These are phyloP conservation scores for Leucosticte australis DNA, from an alignment of 2,113 vertebrate species.

Conservation along the genomic window DNA sequence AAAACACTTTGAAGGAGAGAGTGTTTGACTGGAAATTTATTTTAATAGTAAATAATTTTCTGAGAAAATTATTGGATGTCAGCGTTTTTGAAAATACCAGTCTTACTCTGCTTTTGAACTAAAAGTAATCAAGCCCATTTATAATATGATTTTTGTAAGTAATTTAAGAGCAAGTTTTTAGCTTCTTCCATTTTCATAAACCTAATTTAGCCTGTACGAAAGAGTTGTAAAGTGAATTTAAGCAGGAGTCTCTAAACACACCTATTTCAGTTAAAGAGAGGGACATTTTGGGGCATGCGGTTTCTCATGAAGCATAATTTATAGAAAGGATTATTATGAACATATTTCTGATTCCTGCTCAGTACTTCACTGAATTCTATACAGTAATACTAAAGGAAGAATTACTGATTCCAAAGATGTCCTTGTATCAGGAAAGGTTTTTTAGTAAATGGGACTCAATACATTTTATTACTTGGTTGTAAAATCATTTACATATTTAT, in stretches of 20 bases:
- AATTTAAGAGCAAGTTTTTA: not conserved
- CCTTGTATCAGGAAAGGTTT: not conserved
- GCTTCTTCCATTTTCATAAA: not conserved
- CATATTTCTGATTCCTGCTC: not conserved
- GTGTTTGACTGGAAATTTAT: not conserved
- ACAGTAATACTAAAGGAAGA: not conserved
- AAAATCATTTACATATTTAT: not conserved
- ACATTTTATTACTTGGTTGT: not conserved
- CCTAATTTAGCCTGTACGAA: not conserved
- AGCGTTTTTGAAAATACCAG: not conserved
- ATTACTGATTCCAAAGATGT: not conserved
- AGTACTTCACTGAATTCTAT: not conserved
- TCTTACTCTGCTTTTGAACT: not conserved
- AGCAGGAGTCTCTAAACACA: not conserved
- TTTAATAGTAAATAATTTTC: not conserved
- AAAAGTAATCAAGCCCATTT: not conserved
- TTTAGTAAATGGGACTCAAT: not conserved
- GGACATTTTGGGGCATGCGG: not conserved
- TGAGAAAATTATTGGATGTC: not conserved
- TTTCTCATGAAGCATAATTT: not conserved
- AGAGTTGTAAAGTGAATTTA: not conserved
- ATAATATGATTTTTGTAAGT: not conserved
- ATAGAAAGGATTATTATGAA: not conserved
- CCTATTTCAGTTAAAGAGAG: not conserved
- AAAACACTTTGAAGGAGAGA: not conserved